Evolutionary conservation across 2,888 invertebrate genomes (phyloP).

Genomic region (Pachycephus smyrnensis): DNA sequence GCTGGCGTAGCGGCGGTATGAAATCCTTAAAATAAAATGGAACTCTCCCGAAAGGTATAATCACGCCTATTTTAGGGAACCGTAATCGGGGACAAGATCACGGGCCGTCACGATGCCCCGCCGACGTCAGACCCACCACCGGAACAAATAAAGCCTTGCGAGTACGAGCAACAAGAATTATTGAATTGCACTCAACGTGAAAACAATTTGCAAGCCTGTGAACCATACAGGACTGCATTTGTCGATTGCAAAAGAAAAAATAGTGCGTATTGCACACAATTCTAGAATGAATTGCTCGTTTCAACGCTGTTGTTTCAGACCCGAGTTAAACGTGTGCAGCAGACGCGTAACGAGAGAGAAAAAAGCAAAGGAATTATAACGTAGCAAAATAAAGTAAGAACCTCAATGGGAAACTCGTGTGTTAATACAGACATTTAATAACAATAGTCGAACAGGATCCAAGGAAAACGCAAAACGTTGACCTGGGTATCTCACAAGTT

Average conservation of each 20-base stretch:
- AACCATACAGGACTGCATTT: conserved; percentile 29
- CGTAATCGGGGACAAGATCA: conserved; percentile 37
- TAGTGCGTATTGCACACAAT: conserved; percentile 14
- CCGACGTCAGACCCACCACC: conserved; percentile 11
- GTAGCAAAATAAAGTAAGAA: conserved; percentile 17
- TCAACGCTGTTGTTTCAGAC: not conserved
- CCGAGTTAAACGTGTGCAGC: not conserved
- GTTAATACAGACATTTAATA: not conserved
- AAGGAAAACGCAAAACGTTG: not conserved
- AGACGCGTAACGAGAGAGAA: conserved; percentile 10
- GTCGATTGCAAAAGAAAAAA: conserved; percentile 35
- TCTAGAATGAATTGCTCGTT: not conserved
- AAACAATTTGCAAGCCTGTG: conserved; percentile 30
- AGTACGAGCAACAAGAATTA: conserved; percentile 31
- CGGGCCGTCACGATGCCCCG: conserved; percentile 24
- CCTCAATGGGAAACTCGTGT: conserved; percentile 13
- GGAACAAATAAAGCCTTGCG: conserved; percentile 1
- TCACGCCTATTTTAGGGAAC: conserved; percentile 14
- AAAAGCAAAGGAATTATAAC: conserved; percentile 9
- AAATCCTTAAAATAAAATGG: not conserved
- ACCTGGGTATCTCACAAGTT: not conserved
- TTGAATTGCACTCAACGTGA: conserved; percentile 31
- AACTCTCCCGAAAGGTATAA: not conserved
- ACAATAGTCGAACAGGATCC: not conserved
- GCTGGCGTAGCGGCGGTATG: conserved; percentile 44